Conservation (phyloP, 2,113 vertebrate species). For the Lampris megalopsis region DNA sequence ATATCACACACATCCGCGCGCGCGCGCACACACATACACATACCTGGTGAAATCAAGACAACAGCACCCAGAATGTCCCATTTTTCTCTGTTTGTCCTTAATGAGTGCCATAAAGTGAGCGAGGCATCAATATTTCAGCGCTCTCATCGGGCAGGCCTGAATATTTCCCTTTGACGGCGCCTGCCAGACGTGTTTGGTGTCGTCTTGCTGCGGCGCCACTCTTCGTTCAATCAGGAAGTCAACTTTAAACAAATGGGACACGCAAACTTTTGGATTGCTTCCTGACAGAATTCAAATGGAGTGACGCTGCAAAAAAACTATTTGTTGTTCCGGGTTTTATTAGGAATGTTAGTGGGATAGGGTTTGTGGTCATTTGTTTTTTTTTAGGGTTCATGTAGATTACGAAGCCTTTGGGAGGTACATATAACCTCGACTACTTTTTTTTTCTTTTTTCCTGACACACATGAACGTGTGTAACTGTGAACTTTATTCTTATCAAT, state of each 20-base stretch:
- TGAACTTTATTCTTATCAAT: too few species aligned
- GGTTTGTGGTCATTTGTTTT: background rate
- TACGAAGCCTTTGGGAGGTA: background rate
- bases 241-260: background rate
- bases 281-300: constrained; percentile 18
- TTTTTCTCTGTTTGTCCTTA: constrained; percentile 63
- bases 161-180: constrained; percentile 64
- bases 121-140: constrained; percentile 74
- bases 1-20: background rate
- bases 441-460: too few species aligned
- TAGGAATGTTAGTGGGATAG: too few species aligned
- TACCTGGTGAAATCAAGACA: constrained; percentile 13
- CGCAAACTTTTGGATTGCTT: background rate
- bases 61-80: constrained; percentile 53
- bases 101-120: constrained; percentile 65
- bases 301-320: background rate
- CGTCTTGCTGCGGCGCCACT: constrained; percentile 34
- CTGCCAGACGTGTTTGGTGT: constrained; percentile 62
- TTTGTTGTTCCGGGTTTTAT: too few species aligned
- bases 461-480: too few species aligned
- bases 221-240: constrained; percentile 15
- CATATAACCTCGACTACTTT: too few species aligned
- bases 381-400: background rate
- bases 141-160: constrained; percentile 39
- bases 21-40: too few species aligned